phyloP scores from a whole-genome alignment of 2,113 vertebrate genomes.

The Pachyramphus minor region DNA sequence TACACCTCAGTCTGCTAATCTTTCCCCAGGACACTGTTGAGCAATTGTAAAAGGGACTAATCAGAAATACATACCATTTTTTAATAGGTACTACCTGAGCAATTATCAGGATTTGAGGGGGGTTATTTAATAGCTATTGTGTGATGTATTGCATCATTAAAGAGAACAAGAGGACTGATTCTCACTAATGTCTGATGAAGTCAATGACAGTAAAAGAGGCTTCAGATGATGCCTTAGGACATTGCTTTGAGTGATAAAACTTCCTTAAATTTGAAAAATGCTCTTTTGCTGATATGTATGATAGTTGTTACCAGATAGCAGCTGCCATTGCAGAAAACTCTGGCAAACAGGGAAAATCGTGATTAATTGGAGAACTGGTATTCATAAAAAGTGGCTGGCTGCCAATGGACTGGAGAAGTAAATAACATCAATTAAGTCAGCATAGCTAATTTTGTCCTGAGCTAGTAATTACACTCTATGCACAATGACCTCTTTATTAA shows the following conservation, averaged over 20 bases:
- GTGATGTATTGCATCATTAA: background rate
- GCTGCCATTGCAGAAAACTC: background rate
- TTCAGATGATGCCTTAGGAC: background rate
- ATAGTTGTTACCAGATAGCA: constrained; percentile 7
- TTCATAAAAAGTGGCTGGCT: constrained; percentile 27
- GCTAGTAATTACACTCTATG: background rate
- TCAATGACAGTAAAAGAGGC: background rate
- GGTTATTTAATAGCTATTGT: background rate
- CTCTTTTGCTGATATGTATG: background rate
- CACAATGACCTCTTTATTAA: constrained; percentile 17
- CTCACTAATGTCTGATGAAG: background rate
- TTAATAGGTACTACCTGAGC: background rate
- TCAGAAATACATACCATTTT: background rate
- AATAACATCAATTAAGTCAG: constrained; percentile 27
- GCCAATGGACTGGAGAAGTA: constrained; percentile 22
- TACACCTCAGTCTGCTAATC: background rate
- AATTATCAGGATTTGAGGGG: background rate
- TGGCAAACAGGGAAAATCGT: background rate
- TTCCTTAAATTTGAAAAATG: background rate
- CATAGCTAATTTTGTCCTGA: constrained; percentile 21
- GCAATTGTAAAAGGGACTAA: background rate
- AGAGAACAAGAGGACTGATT: background rate
- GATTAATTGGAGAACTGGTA: background rate
- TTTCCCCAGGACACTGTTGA: background rate
- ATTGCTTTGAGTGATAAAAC: background rate